These are phyloP conservation scores for Daubentonia madagascariensis DNA, from an alignment of 2,113 vertebrate species.

Conservation along the genomic window DNA sequence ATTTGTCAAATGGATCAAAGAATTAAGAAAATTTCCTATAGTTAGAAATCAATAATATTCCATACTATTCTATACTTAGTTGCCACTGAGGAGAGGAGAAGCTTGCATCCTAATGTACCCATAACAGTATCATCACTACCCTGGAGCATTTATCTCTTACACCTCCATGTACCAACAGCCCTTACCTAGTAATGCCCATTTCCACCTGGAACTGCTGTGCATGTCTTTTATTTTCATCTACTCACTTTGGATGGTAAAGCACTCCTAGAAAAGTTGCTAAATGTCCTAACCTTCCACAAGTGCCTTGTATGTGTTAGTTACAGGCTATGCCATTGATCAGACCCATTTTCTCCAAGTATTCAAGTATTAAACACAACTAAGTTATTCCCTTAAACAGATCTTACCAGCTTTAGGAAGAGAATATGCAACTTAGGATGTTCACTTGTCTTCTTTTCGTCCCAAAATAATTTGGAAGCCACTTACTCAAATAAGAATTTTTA, in stretches of 20 bases:
- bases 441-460: background rate
- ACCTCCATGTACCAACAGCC: background rate
- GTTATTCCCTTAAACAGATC: background rate
- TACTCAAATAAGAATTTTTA: background rate
- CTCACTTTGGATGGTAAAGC: background rate
- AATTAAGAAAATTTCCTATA: background rate
- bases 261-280: background rate
- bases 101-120: background rate
- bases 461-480: background rate
- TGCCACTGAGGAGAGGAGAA: background rate
- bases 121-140: background rate
- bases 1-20: background rate
- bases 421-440: background rate
- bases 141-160: background rate
- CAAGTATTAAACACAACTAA: background rate
- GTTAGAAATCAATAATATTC: background rate
- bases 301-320: background rate
- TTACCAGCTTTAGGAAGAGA: background rate
- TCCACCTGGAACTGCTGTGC: too few species aligned
- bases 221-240: too few species aligned
- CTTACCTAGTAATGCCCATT: accelerated
- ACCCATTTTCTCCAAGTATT: background rate
- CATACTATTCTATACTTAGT: background rate
- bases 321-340: background rate
- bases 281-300: background rate